Conservation (phyloP, 2,888 invertebrate species). For the Smittia sp. region DNA sequence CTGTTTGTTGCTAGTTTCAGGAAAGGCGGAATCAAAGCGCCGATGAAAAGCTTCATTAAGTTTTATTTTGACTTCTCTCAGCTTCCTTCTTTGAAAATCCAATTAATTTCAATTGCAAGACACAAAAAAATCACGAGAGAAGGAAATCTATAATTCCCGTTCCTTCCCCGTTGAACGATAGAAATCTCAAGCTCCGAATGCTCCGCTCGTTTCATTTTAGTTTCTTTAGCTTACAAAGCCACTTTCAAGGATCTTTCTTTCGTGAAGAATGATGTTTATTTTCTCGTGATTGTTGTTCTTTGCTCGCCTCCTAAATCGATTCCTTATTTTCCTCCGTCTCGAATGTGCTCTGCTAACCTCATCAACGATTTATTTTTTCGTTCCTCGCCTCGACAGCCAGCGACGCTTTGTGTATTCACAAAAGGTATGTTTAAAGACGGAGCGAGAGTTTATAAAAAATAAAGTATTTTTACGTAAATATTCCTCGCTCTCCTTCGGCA, state of each 20-base stretch:
- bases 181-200: slow-evolving; percentile 18
- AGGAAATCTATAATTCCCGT: slow-evolving; percentile 20
- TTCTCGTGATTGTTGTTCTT: slow-evolving; percentile 14
- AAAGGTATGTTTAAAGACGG: slow-evolving; percentile 36
- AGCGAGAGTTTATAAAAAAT: slow-evolving; percentile 40
- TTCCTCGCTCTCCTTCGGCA: neutral
- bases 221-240: slow-evolving; percentile 15
- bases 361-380: slow-evolving; percentile 39
- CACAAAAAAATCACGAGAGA: slow-evolving; percentile 18
- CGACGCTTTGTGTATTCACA: slow-evolving; percentile 34
- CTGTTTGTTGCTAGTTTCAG: neutral
- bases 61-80: slow-evolving; percentile 28
- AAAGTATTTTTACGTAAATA: slow-evolving; percentile 30
- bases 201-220: neutral
- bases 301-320: slow-evolving; percentile 7
- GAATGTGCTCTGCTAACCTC: slow-evolving; percentile 26
- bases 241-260: slow-evolving; percentile 24
- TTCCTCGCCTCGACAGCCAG: neutral
- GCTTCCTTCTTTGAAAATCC: slow-evolving; percentile 14
- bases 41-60: slow-evolving; percentile 38
- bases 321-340: neutral
- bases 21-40: neutral
- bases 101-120: slow-evolving; percentile 41
- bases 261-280: slow-evolving; percentile 32
- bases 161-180: slow-evolving; percentile 24